Percentiles rank a stretch among this genome's conserved stretches.
Evolutionary conservation across 2,797 vertebrate genomes (phyloP).

Genomic region (Phaenicophaeus curvirostris): DNA sequence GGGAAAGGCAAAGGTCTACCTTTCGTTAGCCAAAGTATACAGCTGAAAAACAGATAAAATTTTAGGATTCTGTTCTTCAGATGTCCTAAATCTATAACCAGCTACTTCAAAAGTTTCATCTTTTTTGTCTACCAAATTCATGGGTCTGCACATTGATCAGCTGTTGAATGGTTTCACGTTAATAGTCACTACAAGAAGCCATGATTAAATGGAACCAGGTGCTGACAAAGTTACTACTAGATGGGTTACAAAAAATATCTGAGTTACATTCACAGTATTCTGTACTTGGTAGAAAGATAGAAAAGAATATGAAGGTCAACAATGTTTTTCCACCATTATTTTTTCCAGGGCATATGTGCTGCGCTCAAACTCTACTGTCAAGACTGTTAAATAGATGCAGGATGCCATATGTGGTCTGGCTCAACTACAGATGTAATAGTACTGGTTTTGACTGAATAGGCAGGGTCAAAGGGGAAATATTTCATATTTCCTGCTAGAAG

Average conservation of each 20-base stretch:
- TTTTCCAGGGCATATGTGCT: fast-evolving
- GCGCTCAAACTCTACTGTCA: not conserved
- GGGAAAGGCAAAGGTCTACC: not conserved
- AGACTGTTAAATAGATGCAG: not conserved
- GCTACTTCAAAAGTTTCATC: not conserved
- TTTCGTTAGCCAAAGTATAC: not conserved
- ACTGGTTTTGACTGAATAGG: not conserved
- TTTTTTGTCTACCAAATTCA: not conserved
- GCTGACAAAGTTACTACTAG: not conserved
- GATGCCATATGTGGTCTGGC: not conserved
- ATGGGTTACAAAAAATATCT: too few relatives aligned
- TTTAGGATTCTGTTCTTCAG: not conserved
- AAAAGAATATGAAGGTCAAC: not conserved
- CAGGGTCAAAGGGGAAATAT: not conserved
- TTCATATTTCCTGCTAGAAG: not conserved
- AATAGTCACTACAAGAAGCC: not conserved
- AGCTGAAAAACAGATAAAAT: not conserved
- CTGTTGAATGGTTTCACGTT: not conserved
- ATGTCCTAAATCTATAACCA: not conserved
- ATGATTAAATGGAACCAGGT: not conserved
- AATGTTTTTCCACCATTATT: not conserved
- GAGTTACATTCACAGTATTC: not conserved
- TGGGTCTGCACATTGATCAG: not conserved
- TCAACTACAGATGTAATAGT: not conserved
- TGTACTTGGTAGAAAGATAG: not conserved